A percentile compares a stretch with the other conserved stretches of the same genome.
phyloP scores from a whole-genome alignment of 2,113 vertebrate species.

The Sminthopsis crassicaudata region DNA sequence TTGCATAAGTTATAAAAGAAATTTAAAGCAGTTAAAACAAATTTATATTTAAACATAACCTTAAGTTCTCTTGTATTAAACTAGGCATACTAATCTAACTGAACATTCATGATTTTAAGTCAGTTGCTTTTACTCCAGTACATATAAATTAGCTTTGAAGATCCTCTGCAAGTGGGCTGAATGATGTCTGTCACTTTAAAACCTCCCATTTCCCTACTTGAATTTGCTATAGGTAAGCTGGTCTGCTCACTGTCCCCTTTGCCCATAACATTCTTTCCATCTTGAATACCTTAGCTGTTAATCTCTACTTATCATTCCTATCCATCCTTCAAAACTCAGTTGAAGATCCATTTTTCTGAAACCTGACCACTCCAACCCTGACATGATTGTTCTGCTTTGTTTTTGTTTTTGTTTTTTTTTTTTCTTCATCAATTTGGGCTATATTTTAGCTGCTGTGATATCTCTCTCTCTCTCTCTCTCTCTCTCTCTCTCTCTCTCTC shows the following conservation, averaged over 20 bases:
- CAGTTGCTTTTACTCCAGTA: too few species aligned
- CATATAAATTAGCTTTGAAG: neutral
- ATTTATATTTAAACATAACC: neutral
- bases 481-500: too few species aligned
- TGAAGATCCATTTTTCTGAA: neutral
- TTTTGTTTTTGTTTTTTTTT: too few species aligned
- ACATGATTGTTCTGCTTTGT: too few species aligned
- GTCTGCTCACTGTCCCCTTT: conserved; percentile 3
- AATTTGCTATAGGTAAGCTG: neutral
- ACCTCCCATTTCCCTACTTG: neutral
- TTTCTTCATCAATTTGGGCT: too few species aligned
- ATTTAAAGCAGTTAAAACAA: neutral
- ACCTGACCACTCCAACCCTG: neutral
- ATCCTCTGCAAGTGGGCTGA: conserved; percentile 27
- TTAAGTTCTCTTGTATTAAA: neutral
- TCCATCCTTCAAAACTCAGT: conserved; percentile 22
- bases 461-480: too few species aligned
- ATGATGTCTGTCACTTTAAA: conserved; percentile 12
- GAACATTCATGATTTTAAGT: neutral
- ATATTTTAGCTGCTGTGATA: neutral
- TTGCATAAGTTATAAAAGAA: neutral
- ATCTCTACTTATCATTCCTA: conserved; percentile 30
- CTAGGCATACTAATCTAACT: neutral
- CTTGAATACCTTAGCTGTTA: neutral
- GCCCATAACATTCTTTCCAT: neutral